A percentile compares a stretch with the other conserved stretches of the same genome.
These are phyloP conservation scores for Pangasianodon hypophthalmus DNA, from an alignment of 2,113 vertebrate genomes.

Conservation along the genomic window DNA sequence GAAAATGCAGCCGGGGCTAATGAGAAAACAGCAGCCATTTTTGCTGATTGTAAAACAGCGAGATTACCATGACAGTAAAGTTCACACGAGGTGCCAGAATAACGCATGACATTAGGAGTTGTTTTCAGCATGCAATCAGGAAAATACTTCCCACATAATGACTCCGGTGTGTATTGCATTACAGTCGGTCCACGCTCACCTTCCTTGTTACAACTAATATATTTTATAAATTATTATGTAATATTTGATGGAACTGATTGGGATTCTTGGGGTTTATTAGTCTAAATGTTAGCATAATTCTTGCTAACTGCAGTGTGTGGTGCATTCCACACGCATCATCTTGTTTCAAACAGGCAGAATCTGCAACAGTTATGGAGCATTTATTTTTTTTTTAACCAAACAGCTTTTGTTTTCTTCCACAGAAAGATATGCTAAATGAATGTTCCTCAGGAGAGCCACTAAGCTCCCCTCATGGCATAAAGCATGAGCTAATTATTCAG, in stretches of 20 bases:
- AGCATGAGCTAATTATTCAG: conserved; percentile 43
- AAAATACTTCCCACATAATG: conserved; percentile 21
- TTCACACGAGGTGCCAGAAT: conserved; percentile 10
- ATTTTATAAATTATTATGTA: neutral
- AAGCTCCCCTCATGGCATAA: conserved; percentile 7
- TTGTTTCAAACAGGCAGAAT: neutral
- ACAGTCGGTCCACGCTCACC: neutral
- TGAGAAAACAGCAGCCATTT: conserved; percentile 34
- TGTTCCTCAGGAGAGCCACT: conserved; percentile 15
- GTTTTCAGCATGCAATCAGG: conserved; percentile 15
- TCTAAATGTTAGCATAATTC: conserved; percentile 29
- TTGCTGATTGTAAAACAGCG: conserved; percentile 11
- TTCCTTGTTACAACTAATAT: neutral
- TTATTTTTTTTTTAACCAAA: conserved; percentile 1
- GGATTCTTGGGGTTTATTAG: conserved; percentile 13
- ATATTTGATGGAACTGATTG: neutral
- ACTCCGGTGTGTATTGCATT: neutral
- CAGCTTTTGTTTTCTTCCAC: conserved; percentile 21
- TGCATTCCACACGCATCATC: neutral
- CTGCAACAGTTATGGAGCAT: neutral
- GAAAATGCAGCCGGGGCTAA: conserved; percentile 34
- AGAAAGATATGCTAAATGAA: conserved; percentile 41
- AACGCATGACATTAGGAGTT: neutral
- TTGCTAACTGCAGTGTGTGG: neutral
- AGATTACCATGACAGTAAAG: conserved; percentile 9